Evolutionary conservation across 1,140 invertebrate species (phyloP).

Genomic region (Chelonus insularis): DNA sequence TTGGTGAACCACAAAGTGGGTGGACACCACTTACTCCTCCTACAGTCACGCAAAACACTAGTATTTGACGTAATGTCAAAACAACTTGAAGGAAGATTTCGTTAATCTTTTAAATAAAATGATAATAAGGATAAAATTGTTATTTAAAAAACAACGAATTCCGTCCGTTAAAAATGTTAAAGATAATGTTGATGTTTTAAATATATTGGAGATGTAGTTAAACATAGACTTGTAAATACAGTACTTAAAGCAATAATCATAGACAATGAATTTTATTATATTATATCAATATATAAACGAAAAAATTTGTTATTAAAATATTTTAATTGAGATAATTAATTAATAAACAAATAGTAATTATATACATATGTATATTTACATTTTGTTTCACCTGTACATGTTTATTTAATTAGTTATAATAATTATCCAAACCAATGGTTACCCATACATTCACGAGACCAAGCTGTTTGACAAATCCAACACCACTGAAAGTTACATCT

Average conservation of each 20-base stretch:
- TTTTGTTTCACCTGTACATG: not conserved
- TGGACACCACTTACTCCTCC: slow-evolving; percentile 53
- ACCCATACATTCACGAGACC: slow-evolving; percentile 85
- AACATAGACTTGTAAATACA: too few species aligned
- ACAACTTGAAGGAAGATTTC: not conserved
- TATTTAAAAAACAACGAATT: too few species aligned
- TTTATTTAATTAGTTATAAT: not conserved
- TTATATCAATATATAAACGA: too few species aligned
- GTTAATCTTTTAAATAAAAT: not conserved
- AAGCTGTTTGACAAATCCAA: slow-evolving; percentile 84
- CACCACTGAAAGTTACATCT: slow-evolving; percentile 84
- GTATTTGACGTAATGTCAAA: slow-evolving; percentile 42
- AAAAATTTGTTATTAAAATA: too few species aligned
- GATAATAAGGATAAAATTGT: not conserved
- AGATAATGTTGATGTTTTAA: too few species aligned
- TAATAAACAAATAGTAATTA: too few species aligned
- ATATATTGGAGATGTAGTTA: too few species aligned
- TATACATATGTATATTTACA: not conserved
- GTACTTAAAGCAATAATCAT: too few species aligned
- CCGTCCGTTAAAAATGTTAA: too few species aligned
- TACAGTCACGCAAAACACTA: slow-evolving; percentile 52
- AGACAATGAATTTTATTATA: too few species aligned
- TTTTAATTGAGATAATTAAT: too few species aligned
- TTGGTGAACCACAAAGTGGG: slow-evolving; percentile 38
- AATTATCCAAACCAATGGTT: slow-evolving; percentile 85